Evolutionary conservation across 1,140 invertebrate species (phyloP).

Genomic region (Pseudoatta argentina): DNA sequence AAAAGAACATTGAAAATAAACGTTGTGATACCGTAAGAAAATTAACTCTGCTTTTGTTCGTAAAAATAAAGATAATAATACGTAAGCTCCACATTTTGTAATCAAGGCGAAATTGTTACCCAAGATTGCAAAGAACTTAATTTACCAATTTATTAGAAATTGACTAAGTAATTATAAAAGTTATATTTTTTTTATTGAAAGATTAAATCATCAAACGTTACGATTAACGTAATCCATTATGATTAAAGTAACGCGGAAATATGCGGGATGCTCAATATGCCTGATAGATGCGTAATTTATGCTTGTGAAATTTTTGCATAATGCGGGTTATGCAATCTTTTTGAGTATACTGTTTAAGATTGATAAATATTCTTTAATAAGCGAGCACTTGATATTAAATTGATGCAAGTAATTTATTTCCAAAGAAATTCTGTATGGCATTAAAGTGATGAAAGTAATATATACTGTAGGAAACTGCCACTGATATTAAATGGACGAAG

Average conservation of each 20-base stretch:
- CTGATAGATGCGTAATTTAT: constrained; percentile 27
- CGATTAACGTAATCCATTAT: constrained; percentile 1
- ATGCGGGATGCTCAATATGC: constrained; percentile 14
- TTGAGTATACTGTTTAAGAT: constrained; percentile 31
- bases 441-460: constrained; percentile 42
- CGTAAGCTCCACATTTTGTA: background rate
- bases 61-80: constrained; percentile 31
- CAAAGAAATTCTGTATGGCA: background rate
- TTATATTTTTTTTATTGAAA: background rate
- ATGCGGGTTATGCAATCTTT: constrained; percentile 23
- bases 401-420: constrained; percentile 36
- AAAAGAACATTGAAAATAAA: constrained; percentile 51
- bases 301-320: constrained; percentile 47
- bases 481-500: constrained; percentile 38
- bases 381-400: constrained; percentile 23
- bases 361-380: constrained; percentile 58
- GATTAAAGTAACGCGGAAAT: constrained; percentile 18
- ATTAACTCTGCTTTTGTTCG: constrained; percentile 5
- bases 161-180: constrained; percentile 7
- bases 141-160: background rate
- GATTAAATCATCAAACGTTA: background rate
- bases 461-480: constrained; percentile 8
- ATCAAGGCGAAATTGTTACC: background rate
- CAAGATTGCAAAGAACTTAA: background rate
- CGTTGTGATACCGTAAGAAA: constrained; percentile 11